Percentiles rank a stretch among this genome's conserved stretches.
phyloP scores from a whole-genome alignment of 2,888 invertebrate species.

The Steinernema carpocapsae region DNA sequence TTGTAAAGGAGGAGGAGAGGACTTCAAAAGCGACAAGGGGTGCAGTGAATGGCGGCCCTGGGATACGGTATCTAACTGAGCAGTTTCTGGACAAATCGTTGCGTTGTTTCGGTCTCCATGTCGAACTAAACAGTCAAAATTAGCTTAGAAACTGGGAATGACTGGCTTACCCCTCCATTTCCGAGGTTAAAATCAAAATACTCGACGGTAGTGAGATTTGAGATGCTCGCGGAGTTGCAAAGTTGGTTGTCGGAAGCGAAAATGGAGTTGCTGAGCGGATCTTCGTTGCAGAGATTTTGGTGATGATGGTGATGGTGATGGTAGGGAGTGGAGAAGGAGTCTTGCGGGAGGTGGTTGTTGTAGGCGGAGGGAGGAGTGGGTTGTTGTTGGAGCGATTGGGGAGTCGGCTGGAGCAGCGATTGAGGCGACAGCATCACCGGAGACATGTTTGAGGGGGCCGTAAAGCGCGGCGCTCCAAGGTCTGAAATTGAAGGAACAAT shows the following conservation, averaged over 20 bases:
- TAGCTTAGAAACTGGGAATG: neutral
- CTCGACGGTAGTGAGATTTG: conserved; percentile 26
- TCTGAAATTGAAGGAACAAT: conserved; percentile 1
- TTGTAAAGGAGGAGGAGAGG: conserved; percentile 19
- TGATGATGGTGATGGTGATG: too few species aligned
- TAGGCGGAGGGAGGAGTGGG: conserved; percentile 21
- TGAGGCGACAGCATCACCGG: conserved; percentile 21
- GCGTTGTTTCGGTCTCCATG: conserved; percentile 34
- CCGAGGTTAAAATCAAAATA: conserved; percentile 35
- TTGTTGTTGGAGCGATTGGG: conserved; percentile 22
- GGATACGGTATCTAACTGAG: conserved; percentile 31
- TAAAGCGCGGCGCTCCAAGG: conserved; percentile 9
- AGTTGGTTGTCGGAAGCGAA: conserved; percentile 18
- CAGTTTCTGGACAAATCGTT: conserved; percentile 26
- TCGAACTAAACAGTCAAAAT: conserved; percentile 5
- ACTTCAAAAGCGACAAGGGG: neutral
- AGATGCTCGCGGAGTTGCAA: conserved; percentile 29
- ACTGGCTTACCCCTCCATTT: conserved; percentile 24
- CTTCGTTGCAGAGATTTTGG: neutral
- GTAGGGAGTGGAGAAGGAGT: conserved; percentile 6
- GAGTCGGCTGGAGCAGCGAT: conserved; percentile 20
- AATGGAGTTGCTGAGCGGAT: neutral
- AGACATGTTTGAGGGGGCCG: conserved; percentile 23
- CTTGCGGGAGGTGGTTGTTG: neutral
- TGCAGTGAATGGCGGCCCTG: conserved; percentile 1